A percentile compares a stretch with the other conserved stretches of the same genome.
These are phyloP conservation scores for Otus scops DNA, from an alignment of 2,797 vertebrate genomes.

Conservation along the genomic window DNA sequence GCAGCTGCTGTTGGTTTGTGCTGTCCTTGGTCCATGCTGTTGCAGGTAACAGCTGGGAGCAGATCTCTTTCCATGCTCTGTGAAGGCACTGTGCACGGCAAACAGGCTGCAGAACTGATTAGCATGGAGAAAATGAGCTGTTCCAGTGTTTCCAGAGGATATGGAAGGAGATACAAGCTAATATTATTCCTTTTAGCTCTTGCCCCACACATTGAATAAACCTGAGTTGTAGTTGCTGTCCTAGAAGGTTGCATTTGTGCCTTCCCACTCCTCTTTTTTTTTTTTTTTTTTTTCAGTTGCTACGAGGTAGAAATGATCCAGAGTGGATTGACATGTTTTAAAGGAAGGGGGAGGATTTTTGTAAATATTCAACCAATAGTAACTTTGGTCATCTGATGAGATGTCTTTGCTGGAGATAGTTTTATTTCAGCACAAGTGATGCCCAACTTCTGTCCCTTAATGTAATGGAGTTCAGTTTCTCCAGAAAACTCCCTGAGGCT, in stretches of 20 bases:
- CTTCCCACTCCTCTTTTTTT: not conserved
- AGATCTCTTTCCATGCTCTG: not conserved
- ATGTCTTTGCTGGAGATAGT: not conserved
- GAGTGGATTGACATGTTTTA: not conserved
- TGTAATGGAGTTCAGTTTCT: not conserved
- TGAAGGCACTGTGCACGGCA: not conserved
- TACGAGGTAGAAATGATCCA: not conserved
- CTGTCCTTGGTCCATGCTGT: not conserved
- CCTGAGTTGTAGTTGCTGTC: not conserved
- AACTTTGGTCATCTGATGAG: not conserved
- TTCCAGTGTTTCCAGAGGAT: not conserved
- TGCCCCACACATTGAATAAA: not conserved
- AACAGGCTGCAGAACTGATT: not conserved
- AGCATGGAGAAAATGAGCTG: not conserved
- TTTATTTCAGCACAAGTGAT: not conserved
- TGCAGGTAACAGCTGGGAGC: not conserved
- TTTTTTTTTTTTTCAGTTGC: not conserved
- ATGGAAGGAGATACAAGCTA: not conserved
- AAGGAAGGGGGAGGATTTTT: not conserved
- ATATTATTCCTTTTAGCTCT: not conserved
- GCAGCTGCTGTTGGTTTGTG: not conserved
- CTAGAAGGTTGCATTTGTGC: not conserved
- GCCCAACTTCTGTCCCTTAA: not conserved
- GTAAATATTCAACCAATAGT: not conserved
- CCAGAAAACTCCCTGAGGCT: not conserved